These are phyloP conservation scores for Motacilla tschutschensis DNA, from an alignment of 2,113 vertebrate species.

Conservation along the genomic window DNA sequence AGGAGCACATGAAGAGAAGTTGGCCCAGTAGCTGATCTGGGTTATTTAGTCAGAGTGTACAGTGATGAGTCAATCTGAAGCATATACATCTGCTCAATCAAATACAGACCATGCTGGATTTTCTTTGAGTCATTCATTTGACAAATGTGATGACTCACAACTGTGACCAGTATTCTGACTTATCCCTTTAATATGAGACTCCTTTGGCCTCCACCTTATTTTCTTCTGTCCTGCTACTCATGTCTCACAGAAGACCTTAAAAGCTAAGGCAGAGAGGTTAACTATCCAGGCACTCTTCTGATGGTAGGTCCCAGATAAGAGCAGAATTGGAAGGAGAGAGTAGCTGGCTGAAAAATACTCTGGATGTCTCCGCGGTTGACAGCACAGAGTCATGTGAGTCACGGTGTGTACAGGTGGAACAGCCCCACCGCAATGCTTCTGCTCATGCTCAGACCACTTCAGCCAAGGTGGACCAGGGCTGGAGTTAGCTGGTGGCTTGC, in stretches of 20 bases:
- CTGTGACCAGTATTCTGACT: not conserved
- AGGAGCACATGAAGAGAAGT: not conserved
- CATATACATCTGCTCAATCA: not conserved
- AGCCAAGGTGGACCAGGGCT: rapidly evolving
- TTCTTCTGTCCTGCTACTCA: not conserved
- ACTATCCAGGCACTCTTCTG: not conserved
- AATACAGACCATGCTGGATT: not conserved
- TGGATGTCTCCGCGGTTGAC: not conserved
- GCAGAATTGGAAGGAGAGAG: not conserved
- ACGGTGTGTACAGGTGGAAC: not conserved
- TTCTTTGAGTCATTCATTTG: not conserved
- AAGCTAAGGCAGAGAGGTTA: not conserved
- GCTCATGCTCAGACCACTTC: not conserved
- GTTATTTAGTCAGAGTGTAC: not conserved
- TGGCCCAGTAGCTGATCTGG: not conserved
- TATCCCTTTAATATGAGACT: not conserved
- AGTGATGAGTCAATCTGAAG: not conserved
- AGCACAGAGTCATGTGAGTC: rapidly evolving
- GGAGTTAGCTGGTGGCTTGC: not conserved
- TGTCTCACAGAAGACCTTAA: not conserved
- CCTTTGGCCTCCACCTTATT: not conserved
- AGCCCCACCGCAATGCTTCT: rapidly evolving
- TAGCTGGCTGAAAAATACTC: not conserved
- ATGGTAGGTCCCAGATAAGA: not conserved
- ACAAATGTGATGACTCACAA: not conserved